Conservation (phyloP, 2,113 vertebrate species). For the Argyrosomus japonicus region DNA sequence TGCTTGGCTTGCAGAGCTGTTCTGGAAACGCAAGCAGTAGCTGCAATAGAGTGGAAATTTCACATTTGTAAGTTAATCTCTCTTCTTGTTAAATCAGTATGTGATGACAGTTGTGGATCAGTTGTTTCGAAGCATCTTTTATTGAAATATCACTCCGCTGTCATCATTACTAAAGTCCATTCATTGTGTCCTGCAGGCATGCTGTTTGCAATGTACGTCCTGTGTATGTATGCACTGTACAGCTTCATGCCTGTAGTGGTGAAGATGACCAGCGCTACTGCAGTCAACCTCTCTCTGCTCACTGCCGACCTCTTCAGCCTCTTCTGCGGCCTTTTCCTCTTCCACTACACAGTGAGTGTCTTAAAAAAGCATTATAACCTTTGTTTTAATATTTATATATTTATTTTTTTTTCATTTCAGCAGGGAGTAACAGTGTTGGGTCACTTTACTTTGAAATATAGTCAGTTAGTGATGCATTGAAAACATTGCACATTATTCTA, state of each 20-base stretch:
- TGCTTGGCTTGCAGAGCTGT: constrained; percentile 81
- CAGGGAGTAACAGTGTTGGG: no score
- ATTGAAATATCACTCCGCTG: background rate
- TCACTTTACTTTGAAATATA: no score
- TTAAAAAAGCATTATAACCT: background rate
- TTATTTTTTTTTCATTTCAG: no score
- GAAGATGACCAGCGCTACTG: constrained; percentile 91
- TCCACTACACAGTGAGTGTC: constrained; percentile 87
- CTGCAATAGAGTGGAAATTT: constrained; percentile 86
- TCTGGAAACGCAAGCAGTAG: constrained; percentile 86
- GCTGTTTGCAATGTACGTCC: constrained; percentile 87
- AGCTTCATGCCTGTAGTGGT: constrained; percentile 96
- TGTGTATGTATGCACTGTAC: constrained; percentile 95
- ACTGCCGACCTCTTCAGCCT: constrained; percentile 97
- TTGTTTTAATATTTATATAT: no score
- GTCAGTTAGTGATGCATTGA: no score
- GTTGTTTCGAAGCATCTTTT: no score
- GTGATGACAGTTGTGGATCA: background rate
- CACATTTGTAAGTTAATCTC: constrained; percentile 83
- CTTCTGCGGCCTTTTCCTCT: constrained; percentile 94
- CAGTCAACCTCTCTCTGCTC: constrained; percentile 94
- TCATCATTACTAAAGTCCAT: background rate
- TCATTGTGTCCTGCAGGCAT: constrained; percentile 76
- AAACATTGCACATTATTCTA: no score
- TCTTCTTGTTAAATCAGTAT: background rate